phyloP scores from a whole-genome alignment of 2,888 invertebrate species.

The Tetramorium bicarinatum region DNA sequence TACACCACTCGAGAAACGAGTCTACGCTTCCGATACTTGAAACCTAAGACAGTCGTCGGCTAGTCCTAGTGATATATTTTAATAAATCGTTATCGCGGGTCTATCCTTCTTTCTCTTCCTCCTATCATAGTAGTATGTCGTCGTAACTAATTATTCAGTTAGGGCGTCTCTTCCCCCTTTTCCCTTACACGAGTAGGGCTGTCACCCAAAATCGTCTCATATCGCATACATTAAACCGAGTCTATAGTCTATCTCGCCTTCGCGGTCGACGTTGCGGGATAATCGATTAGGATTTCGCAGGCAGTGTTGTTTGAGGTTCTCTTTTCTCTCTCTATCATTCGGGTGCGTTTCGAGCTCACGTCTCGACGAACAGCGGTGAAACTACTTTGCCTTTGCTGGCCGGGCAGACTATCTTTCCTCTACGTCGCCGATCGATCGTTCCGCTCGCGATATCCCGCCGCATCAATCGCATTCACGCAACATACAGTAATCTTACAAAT shows the following conservation, averaged over 20 bases:
- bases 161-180: slow-evolving; percentile 60
- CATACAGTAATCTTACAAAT: slow-evolving; percentile 84
- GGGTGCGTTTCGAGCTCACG: slow-evolving; percentile 37
- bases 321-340: neutral
- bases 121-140: slow-evolving; percentile 73
- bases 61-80: slow-evolving; percentile 84
- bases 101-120: slow-evolving; percentile 37
- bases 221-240: slow-evolving; percentile 72
- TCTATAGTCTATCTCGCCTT: slow-evolving; percentile 68
- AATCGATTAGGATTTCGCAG: slow-evolving; percentile 56
- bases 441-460: slow-evolving; percentile 69
- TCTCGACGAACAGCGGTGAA: slow-evolving; percentile 26
- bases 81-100: slow-evolving; percentile 80
- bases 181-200: slow-evolving; percentile 61
- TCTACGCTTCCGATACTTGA: slow-evolving; percentile 67
- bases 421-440: slow-evolving; percentile 34
- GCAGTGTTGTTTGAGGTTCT: slow-evolving; percentile 14
- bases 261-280: slow-evolving; percentile 62
- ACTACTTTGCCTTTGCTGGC: slow-evolving; percentile 26
- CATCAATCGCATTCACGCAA: slow-evolving; percentile 79
- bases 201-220: slow-evolving; percentile 60
- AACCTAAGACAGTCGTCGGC: slow-evolving; percentile 82
- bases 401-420: neutral
- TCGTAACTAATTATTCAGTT: slow-evolving; percentile 73
- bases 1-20: slow-evolving; percentile 52